These are phyloP conservation scores for Araneus ventricosus DNA, from an alignment of 1,140 invertebrate species.

Conservation along the genomic window DNA sequence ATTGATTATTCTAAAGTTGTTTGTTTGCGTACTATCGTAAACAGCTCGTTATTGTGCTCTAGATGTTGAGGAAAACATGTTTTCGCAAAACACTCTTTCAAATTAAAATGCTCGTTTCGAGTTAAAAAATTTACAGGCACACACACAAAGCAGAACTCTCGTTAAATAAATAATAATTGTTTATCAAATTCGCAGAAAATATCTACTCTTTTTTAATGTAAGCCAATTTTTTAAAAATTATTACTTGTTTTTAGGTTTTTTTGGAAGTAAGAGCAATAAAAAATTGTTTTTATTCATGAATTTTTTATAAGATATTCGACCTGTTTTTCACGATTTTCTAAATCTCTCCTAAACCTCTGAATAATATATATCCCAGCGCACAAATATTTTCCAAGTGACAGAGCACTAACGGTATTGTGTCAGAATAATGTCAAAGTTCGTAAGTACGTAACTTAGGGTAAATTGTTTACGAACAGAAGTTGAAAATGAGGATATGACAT, in stretches of 20 bases:
- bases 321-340: neutral
- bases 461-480: too few species aligned
- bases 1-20: neutral
- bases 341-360: neutral
- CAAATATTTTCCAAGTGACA: too few species aligned
- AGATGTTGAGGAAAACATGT: neutral
- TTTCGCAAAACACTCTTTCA: neutral
- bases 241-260: neutral
- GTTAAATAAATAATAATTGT: neutral
- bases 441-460: too few species aligned
- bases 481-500: too few species aligned
- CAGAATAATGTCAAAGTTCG: too few species aligned
- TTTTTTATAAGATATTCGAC: neutral
- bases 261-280: neutral
- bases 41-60: neutral
- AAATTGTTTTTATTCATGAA: neutral
- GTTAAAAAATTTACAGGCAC: neutral
- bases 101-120: slow-evolving; percentile 1
- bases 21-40: neutral
- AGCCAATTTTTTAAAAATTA: too few species aligned
- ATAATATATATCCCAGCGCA: too few species aligned
- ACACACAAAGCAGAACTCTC: neutral
- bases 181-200: neutral
- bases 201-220: too few species aligned
- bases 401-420: too few species aligned